phyloP scores from a whole-genome alignment of 2,888 invertebrate genomes.

The Agrypnus murinus region DNA sequence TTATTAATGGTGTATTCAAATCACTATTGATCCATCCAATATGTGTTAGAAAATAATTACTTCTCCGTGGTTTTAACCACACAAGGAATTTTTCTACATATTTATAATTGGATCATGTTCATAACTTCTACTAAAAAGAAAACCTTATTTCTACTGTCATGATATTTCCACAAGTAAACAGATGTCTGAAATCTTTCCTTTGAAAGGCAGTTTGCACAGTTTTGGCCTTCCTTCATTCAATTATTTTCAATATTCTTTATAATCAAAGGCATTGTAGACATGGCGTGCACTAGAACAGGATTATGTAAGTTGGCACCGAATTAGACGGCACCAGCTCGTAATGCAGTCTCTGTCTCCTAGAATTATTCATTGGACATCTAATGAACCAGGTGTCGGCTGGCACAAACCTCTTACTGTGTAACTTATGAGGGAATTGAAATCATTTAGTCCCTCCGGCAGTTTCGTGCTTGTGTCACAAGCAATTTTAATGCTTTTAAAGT shows the following conservation, averaged over 20 bases:
- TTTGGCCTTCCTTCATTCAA: too few species aligned
- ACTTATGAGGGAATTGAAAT: conserved; percentile 48
- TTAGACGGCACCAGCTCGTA: conserved; percentile 45
- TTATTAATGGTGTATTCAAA: too few species aligned
- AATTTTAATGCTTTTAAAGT: conserved; percentile 33
- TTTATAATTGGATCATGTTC: too few species aligned
- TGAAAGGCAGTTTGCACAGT: too few species aligned
- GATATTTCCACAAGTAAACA: too few species aligned
- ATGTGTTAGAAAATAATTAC: too few species aligned
- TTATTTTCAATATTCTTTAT: neutral
- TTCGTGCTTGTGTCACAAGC: conserved; percentile 39
- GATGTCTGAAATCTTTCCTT: too few species aligned
- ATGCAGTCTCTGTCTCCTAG: conserved; percentile 50
- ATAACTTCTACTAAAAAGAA: too few species aligned
- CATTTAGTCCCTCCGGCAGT: conserved; percentile 39
- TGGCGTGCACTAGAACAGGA: conserved; percentile 46
- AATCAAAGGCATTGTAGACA: conserved; percentile 22
- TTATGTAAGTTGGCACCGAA: conserved; percentile 52
- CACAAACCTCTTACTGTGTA: conserved; percentile 49
- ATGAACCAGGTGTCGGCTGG: conserved; percentile 54
- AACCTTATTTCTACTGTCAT: too few species aligned
- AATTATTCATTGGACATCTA: conserved; percentile 54
- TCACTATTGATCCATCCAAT: too few species aligned
- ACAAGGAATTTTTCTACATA: too few species aligned
- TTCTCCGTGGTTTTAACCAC: too few species aligned